These are phyloP conservation scores for Dryobota labecula DNA, from an alignment of 2,888 invertebrate genomes.

Conservation along the genomic window DNA sequence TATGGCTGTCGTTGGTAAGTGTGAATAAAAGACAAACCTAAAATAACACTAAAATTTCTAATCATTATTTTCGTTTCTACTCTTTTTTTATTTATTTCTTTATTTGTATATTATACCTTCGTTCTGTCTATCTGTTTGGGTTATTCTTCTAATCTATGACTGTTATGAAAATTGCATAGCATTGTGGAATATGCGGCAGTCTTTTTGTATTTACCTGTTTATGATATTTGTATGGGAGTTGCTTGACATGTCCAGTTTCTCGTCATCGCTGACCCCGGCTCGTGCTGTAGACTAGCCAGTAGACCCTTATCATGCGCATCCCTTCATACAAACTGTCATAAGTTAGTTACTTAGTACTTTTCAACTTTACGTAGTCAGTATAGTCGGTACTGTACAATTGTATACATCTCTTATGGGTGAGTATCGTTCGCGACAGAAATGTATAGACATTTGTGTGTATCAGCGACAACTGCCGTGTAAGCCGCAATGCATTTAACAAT, in stretches of 20 bases:
- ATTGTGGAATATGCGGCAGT: slow-evolving; percentile 90
- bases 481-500: slow-evolving; percentile 86
- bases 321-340: slow-evolving; percentile 76
- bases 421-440: slow-evolving; percentile 47
- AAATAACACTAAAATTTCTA: slow-evolving; percentile 89
- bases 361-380: slow-evolving; percentile 51
- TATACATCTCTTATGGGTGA: slow-evolving; percentile 37
- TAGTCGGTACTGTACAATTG: slow-evolving; percentile 36
- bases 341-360: slow-evolving; percentile 63
- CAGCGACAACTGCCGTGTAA: slow-evolving; percentile 81
- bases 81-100: slow-evolving; percentile 75
- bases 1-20: slow-evolving; percentile 99
- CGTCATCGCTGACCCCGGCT: slow-evolving; percentile 77
- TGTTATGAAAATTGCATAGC: slow-evolving; percentile 88
- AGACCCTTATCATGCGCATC: slow-evolving; percentile 85
- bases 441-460: slow-evolving; percentile 61
- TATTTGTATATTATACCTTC: slow-evolving; percentile 71
- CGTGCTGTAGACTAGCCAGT: slow-evolving; percentile 81
- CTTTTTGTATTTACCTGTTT: slow-evolving; percentile 72
- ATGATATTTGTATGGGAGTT: slow-evolving; percentile 78
- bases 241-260: slow-evolving; percentile 77
- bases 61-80: slow-evolving; percentile 79
- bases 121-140: slow-evolving; percentile 71
- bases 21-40: slow-evolving; percentile 90
- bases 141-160: slow-evolving; percentile 81